A percentile compares a stretch with the other conserved stretches of the same genome.
phyloP scores from a whole-genome alignment of 2,797 vertebrate species.

The Sebastes diaconus region DNA sequence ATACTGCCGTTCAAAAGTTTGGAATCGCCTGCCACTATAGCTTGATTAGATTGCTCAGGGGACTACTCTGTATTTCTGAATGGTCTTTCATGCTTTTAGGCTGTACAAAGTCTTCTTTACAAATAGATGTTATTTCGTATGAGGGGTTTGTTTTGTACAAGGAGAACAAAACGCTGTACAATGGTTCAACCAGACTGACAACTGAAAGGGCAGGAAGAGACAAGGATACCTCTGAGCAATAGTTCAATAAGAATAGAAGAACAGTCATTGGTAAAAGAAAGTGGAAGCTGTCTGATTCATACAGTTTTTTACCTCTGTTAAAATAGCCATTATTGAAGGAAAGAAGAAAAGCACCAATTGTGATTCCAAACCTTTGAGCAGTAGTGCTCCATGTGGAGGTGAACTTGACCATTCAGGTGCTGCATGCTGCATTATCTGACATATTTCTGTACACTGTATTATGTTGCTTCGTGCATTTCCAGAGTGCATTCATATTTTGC shows the following conservation, averaged over 20 bases:
- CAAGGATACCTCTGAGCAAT: not conserved
- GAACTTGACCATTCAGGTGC: not conserved
- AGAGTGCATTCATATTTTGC: constrained; percentile 32
- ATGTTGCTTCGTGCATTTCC: constrained; percentile 20
- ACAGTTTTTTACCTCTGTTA: too few relatives aligned
- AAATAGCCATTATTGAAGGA: too few relatives aligned
- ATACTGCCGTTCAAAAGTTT: too few relatives aligned
- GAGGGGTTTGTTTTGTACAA: not conserved
- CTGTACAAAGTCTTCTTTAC: not conserved
- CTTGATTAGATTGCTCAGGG: not conserved
- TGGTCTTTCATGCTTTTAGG: not conserved
- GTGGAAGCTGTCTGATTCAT: not conserved
- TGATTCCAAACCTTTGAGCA: not conserved
- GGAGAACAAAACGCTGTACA: not conserved
- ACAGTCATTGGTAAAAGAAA: not conserved
- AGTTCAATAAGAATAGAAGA: not conserved
- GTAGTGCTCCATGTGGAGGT: not conserved
- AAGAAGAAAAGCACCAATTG: not conserved
- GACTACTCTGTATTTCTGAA: not conserved
- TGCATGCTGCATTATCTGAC: constrained; percentile 3
- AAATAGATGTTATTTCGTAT: not conserved
- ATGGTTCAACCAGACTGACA: not conserved
- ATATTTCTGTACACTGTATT: not conserved
- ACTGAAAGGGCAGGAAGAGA: not conserved
- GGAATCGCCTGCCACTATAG: not conserved